A percentile compares a stretch with the other conserved stretches of the same genome.
Evolutionary conservation across 2,888 invertebrate genomes (phyloP).

Genomic region (Salpingus planirostris): DNA sequence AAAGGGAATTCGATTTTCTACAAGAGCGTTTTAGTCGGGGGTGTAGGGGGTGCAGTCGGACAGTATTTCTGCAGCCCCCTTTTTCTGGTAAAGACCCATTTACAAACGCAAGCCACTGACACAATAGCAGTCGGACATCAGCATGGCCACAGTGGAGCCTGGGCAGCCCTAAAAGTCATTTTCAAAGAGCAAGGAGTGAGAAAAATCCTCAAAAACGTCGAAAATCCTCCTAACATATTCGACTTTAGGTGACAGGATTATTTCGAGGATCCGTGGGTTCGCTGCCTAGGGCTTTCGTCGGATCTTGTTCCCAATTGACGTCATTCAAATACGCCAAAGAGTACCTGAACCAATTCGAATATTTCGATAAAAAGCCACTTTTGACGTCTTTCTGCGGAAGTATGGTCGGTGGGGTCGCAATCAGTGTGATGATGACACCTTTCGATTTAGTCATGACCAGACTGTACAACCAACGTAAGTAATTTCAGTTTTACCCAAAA

Average conservation of each 20-base stretch:
- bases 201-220: no score
- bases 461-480: constrained; percentile 79
- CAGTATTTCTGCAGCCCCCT: constrained; percentile 65
- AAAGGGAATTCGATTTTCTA: constrained; percentile 45
- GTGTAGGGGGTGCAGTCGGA: constrained; percentile 56
- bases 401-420: constrained; percentile 65
- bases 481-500: no score
- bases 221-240: constrained; percentile 7
- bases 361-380: constrained; percentile 42
- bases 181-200: constrained; percentile 44
- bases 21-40: constrained; percentile 45
- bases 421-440: constrained; percentile 72
- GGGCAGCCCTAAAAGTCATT: constrained; percentile 43
- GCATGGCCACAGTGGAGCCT: constrained; percentile 56
- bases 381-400: constrained; percentile 58
- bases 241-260: constrained; percentile 50
- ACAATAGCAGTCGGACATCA: constrained; percentile 78
- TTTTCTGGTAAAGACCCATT: constrained; percentile 73
- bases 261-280: constrained; percentile 71
- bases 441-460: constrained; percentile 82
- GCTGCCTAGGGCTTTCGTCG: constrained; percentile 66
- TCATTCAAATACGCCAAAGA: constrained; percentile 62
- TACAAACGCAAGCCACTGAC: constrained; percentile 63
- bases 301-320: constrained; percentile 71
- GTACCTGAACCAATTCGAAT: constrained; percentile 35